Evolutionary conservation across 2,797 vertebrate species (phyloP).

Genomic region (Stomatorhinus walkeri): DNA sequence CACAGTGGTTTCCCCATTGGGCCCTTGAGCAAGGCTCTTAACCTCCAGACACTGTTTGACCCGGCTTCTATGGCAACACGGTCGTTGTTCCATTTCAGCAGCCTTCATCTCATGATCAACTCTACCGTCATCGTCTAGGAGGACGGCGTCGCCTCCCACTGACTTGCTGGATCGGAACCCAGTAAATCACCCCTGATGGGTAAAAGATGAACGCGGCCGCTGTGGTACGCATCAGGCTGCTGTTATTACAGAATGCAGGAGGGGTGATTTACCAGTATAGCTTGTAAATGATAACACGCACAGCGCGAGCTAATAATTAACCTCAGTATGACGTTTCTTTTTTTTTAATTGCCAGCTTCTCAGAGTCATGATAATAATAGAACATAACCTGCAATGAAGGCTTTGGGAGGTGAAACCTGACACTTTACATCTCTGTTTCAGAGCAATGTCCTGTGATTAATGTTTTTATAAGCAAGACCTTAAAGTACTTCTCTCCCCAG

Average conservation of each 20-base stretch:
- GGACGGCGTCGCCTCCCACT: not conserved
- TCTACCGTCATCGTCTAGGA: not conserved
- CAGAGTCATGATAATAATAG: not conserved
- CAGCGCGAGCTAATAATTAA: not conserved
- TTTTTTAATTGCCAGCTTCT: not conserved
- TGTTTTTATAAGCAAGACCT: constrained; percentile 73
- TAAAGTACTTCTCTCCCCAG: constrained; percentile 53
- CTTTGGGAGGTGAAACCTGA: constrained; percentile 26
- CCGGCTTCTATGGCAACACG: not conserved
- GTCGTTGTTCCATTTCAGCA: not conserved
- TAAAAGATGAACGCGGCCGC: not conserved
- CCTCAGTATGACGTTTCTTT: not conserved
- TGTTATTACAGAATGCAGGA: not conserved
- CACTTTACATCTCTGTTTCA: constrained; percentile 48
- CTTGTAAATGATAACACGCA: not conserved
- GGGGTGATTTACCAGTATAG: not conserved
- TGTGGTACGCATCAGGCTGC: not conserved
- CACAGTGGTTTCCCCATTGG: not conserved
- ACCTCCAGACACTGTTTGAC: not conserved
- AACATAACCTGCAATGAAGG: not conserved
- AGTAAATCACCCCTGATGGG: not conserved
- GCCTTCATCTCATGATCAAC: not conserved
- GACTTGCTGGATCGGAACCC: not conserved
- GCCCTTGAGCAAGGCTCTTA: not conserved
- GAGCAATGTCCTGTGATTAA: constrained; percentile 58